Base-by-base conservation (phyloP, 1,140 invertebrate genomes). In the Asobara japonica region DNA sequence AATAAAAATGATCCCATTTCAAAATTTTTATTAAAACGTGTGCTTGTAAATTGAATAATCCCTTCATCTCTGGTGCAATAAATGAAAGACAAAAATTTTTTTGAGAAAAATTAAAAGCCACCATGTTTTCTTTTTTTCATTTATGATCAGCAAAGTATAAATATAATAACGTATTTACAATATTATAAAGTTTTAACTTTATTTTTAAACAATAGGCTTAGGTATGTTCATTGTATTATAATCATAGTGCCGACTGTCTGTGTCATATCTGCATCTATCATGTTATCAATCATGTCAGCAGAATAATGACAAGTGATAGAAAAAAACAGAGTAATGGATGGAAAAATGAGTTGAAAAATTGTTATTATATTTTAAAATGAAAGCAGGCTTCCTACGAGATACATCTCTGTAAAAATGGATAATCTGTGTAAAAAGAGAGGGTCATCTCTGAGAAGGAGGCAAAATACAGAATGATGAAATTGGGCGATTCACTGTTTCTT, bases 81-180 rank as follows among this genome's bases (percentile, higher is more conserved):
- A 56, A 56, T 22, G 13, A 56, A 18, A 56, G 51, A 56, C 22
- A 20, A 56, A 25, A 27, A 56, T 2, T 8, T 25, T 13, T 62
- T 62, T n/a, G n/a, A 31, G n/a, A 64, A 62, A 71, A 74, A 71
- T 51, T 22, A 71, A 74, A 70, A 74, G 60, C 51, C 69, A 74
- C 69, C 62, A n/a, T n/a, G n/a, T 74, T 45, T 68, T 68, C 16
- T 56, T 51, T 48, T 30, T 2, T 30, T 62, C 60, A 73, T 69
- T 33, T 69, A 65, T 66, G 61, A 69, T 73, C 66, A 68, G 60
- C 72, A 71, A 74, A 74, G 73, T 74, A 74, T 74, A 74, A 74
- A 74, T 74, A 74, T 71, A 71, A 71, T 74, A 74, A 74, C 69
- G 69, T 74, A 74, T 74, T 74, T 74, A 74, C 73, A 74, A 71